Evolutionary conservation across 2,888 invertebrate genomes (phyloP).

Genomic region (Drosophila nigricruria): DNA sequence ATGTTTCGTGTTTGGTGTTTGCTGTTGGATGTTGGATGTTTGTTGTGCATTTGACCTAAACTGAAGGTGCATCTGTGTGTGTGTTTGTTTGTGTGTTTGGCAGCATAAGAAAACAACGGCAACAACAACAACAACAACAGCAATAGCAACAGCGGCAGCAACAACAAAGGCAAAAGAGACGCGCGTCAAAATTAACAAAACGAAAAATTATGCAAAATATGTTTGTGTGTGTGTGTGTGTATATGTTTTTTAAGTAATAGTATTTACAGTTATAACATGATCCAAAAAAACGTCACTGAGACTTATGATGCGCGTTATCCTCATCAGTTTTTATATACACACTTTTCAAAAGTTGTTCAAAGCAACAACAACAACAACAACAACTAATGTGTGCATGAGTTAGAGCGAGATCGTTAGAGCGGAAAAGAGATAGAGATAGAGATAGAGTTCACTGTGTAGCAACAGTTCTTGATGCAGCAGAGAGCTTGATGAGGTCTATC

Average conservation of each 20-base stretch:
- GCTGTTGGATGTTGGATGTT: neutral
- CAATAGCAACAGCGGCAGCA: conserved; percentile 12
- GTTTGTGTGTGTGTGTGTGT: conserved; percentile 4
- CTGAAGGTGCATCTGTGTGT: neutral
- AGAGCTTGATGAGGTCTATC: neutral
- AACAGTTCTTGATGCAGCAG: conserved; percentile 5
- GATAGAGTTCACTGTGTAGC: neutral
- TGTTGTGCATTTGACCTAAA: conserved; percentile 3
- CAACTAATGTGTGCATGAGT: conserved; percentile 27
- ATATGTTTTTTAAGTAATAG: neutral
- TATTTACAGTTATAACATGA: conserved; percentile 6
- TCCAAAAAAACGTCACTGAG: neutral
- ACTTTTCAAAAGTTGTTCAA: neutral
- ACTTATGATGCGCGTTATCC: conserved; percentile 7
- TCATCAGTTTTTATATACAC: neutral
- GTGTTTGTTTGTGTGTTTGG: conserved; percentile 6
- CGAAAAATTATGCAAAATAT: conserved; percentile 21
- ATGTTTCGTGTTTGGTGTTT: no score
- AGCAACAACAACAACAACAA: conserved; percentile 6
- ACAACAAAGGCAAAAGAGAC: conserved; percentile 30
- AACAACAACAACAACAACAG: conserved; percentile 37
- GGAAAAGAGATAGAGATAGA: neutral
- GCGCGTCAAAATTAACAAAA: conserved; percentile 23
- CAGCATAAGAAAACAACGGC: conserved; percentile 40
- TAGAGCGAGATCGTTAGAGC: conserved; percentile 8